Percentiles rank a stretch among this genome's conserved stretches.
Evolutionary conservation across 2,888 invertebrate genomes (phyloP).

Genomic region (Tipula unca): DNA sequence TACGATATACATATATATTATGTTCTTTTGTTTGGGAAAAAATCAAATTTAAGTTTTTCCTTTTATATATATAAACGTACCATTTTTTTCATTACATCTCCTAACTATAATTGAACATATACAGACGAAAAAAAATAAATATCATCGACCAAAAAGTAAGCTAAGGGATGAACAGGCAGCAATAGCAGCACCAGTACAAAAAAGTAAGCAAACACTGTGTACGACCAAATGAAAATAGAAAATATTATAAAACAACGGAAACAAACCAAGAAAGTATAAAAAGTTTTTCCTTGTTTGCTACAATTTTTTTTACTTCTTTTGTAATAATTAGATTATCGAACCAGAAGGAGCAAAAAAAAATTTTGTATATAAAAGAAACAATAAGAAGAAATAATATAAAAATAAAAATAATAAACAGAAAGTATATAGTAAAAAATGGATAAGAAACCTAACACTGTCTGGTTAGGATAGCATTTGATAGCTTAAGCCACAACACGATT

Average conservation of each 20-base stretch:
- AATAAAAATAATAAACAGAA: not conserved
- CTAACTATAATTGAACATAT: not conserved
- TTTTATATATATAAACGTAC: not conserved
- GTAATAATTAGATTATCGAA: slow-evolving; percentile 8
- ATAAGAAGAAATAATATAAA: not conserved
- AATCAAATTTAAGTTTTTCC: slow-evolving; percentile 3
- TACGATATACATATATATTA: not conserved
- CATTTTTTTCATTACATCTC: not conserved
- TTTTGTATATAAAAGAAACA: not conserved
- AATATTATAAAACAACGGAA: not conserved
- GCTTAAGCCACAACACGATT: no score
- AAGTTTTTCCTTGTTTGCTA: not conserved
- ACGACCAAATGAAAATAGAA: not conserved
- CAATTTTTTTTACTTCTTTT: not conserved
- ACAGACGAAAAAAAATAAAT: not conserved
- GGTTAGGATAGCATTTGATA: not conserved
- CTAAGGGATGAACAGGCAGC: not conserved
- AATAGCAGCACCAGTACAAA: not conserved
- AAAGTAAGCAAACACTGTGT: not conserved
- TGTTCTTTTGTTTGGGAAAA: not conserved
- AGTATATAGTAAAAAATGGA: not conserved
- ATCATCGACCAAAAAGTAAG: not conserved
- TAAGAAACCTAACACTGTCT: not conserved
- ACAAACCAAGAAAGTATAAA: not conserved
- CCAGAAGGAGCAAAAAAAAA: not conserved